phyloP scores from a whole-genome alignment of 2,797 vertebrate genomes.

The Triplophysa yarkandensis region DNA sequence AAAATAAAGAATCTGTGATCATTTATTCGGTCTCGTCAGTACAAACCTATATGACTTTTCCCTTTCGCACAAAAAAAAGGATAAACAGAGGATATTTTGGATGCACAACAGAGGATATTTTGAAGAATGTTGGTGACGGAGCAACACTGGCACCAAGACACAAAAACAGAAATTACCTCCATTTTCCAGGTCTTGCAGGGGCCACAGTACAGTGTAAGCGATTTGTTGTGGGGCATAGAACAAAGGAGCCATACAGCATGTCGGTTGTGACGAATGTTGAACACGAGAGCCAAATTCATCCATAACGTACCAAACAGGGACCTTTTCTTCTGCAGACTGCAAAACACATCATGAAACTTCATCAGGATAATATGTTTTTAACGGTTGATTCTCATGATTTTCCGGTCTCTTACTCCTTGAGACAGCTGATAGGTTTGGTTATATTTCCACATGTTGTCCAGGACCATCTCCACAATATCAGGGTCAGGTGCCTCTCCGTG shows the following conservation, averaged over 20 bases:
- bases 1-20: no score
- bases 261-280: constrained; percentile 85
- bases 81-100: no score
- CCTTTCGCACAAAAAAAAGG: no score
- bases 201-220: constrained; percentile 92
- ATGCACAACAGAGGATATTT: no score
- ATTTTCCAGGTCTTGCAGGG: constrained; percentile 82
- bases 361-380: neutral
- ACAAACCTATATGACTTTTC: no score
- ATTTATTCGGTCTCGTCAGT: no score
- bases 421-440: constrained; percentile 92
- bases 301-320: constrained; percentile 96
- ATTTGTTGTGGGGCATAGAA: constrained; percentile 80
- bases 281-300: constrained; percentile 94
- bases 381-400: neutral
- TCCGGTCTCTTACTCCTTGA: constrained; percentile 78
- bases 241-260: constrained; percentile 85
- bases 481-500: constrained; percentile 84
- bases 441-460: constrained; percentile 90
- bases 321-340: constrained; percentile 89
- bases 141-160: no score
- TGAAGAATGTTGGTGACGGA: no score
- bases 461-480: constrained; percentile 75
- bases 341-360: neutral
- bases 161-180: constrained; percentile 74